These are phyloP conservation scores for Cyprinodon variegatus DNA, from an alignment of 2,113 vertebrate genomes.

Conservation along the genomic window DNA sequence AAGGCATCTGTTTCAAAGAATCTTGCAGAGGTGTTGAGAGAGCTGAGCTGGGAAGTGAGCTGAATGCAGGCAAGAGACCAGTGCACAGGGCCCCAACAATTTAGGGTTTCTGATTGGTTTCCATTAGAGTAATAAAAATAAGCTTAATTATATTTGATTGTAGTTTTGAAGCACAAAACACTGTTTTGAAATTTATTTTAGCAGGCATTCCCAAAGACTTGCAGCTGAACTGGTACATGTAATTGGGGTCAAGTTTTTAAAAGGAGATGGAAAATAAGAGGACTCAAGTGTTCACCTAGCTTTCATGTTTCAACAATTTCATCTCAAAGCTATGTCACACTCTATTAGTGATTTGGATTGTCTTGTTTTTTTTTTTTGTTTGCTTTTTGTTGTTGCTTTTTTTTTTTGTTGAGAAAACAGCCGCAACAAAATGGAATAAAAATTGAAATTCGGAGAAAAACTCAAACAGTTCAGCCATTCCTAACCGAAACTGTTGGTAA, in stretches of 20 bases:
- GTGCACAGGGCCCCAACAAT: constrained; percentile 31
- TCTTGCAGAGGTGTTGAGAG: constrained; percentile 59
- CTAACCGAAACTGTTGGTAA: constrained; percentile 10
- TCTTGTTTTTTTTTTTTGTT: not conserved
- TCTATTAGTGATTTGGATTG: not conserved
- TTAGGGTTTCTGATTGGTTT: constrained; percentile 69
- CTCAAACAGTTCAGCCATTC: constrained; percentile 5
- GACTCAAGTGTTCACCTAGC: not conserved
- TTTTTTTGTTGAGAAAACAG: not conserved
- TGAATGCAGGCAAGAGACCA: constrained; percentile 48
- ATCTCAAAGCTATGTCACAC: not conserved
- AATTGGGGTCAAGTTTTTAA: constrained; percentile 26
- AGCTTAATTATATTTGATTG: constrained; percentile 72
- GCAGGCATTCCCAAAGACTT: constrained; percentile 46
- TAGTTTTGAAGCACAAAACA: constrained; percentile 71
- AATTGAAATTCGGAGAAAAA: constrained; percentile 7
- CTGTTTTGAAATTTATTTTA: constrained; percentile 54
- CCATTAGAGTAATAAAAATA: constrained; percentile 66
- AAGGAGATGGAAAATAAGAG: constrained; percentile 27
- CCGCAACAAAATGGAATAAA: not conserved
- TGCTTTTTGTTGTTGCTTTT: not conserved
- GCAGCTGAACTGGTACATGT: constrained; percentile 46
- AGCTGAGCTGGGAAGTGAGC: constrained; percentile 57
- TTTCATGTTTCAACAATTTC: not conserved
- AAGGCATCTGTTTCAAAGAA: constrained; percentile 68